A percentile compares a stretch with the other conserved stretches of the same genome.
These are phyloP conservation scores for Butorides virescens DNA, from an alignment of 2,113 vertebrate species.

Conservation along the genomic window DNA sequence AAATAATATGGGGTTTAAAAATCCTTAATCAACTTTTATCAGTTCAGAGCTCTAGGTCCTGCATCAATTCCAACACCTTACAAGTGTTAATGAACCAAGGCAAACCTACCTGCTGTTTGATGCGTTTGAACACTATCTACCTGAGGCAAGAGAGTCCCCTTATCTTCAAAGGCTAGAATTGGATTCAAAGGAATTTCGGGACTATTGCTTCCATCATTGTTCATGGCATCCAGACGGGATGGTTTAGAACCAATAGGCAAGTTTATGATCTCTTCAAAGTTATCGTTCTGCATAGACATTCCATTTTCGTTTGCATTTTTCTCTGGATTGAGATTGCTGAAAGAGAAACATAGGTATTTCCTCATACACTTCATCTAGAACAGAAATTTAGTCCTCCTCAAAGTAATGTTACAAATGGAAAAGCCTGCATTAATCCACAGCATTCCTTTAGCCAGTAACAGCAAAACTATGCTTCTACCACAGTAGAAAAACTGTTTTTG, in stretches of 20 bases:
- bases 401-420: background rate
- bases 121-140: slow-evolving; percentile 85
- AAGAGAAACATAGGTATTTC: background rate
- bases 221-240: slow-evolving; percentile 77
- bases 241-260: slow-evolving; percentile 85
- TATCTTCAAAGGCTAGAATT: slow-evolving; percentile 89
- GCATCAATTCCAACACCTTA: background rate
- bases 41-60: background rate
- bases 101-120: slow-evolving; percentile 84
- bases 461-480: background rate
- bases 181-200: slow-evolving; percentile 81
- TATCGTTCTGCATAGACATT: slow-evolving; percentile 73
- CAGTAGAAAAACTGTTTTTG: background rate
- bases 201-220: slow-evolving; percentile 71
- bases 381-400: background rate
- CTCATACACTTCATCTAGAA: background rate
- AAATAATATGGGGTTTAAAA: background rate
- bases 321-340: slow-evolving; percentile 64
- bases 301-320: slow-evolving; percentile 86
- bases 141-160: slow-evolving; percentile 83
- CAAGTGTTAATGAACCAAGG: background rate
- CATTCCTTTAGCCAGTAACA: background rate
- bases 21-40: background rate
- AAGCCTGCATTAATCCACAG: background rate
- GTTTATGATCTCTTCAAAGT: slow-evolving; percentile 90